phyloP scores from a whole-genome alignment of 1,140 invertebrate genomes.

The Calephelis virginiensis region DNA sequence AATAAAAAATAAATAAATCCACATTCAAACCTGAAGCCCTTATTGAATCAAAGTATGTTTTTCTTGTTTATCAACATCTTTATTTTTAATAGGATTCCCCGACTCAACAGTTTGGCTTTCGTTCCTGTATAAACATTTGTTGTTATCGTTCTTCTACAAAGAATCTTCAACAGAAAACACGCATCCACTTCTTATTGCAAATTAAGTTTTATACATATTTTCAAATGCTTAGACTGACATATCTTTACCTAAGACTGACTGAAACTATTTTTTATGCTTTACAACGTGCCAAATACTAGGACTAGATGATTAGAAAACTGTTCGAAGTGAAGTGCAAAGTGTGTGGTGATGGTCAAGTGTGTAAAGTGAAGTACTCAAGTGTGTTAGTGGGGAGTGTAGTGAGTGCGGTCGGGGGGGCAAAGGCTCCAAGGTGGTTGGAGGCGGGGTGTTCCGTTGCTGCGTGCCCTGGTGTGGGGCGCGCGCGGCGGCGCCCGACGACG shows the following conservation, averaged over 20 bases:
- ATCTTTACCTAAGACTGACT: constrained; percentile 61
- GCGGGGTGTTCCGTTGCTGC: constrained; percentile 83
- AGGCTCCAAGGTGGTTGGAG: constrained; percentile 77
- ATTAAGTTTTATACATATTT: neutral
- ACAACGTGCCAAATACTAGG: constrained; percentile 44
- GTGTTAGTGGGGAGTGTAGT: constrained; percentile 32
- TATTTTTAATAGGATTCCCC: constrained; percentile 11
- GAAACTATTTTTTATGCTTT: constrained; percentile 42
- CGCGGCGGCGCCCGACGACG: constrained; percentile 78
- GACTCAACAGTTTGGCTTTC: neutral
- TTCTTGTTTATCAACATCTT: constrained; percentile 5
- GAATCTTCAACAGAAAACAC: neutral
- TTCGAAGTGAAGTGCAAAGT: constrained; percentile 25
- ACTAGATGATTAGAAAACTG: constrained; percentile 14
- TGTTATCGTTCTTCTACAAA: constrained; percentile 4
- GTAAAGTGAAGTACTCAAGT: constrained; percentile 35
- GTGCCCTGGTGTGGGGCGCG: constrained; percentile 83
- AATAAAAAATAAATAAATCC: neutral
- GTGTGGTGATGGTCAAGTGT: constrained; percentile 17
- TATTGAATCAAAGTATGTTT: constrained; percentile 6
- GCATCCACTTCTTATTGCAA: neutral
- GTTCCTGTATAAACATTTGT: constrained; percentile 6
- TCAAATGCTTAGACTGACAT: constrained; percentile 48
- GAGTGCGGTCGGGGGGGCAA: constrained; percentile 46
- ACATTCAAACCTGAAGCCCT: neutral